Evolutionary conservation across 2,888 invertebrate species (phyloP).

Genomic region (Papilio demoleus): DNA sequence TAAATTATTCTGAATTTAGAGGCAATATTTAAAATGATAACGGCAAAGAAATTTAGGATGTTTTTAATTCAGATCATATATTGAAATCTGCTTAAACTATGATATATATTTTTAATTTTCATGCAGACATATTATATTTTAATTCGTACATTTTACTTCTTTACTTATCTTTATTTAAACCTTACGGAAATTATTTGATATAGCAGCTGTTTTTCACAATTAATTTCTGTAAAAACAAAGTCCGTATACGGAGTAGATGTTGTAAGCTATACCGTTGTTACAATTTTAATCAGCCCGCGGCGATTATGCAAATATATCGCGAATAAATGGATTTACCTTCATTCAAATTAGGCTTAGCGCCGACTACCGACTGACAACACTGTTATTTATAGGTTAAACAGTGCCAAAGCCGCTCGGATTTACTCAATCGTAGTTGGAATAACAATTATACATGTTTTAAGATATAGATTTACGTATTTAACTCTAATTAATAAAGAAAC

Average conservation of each 20-base stretch:
- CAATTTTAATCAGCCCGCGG: conserved; percentile 72
- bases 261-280: conserved; percentile 54
- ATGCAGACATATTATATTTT: no score
- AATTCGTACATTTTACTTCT: no score
- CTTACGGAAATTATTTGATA: no score
- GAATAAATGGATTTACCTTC: conserved; percentile 68
- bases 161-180: no score
- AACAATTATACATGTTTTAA: conserved; percentile 35
- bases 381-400: conserved; percentile 52
- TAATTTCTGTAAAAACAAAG: conserved; percentile 10
- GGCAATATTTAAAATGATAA: background rate
- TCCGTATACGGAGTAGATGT: conserved; percentile 31
- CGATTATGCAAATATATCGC: conserved; percentile 72
- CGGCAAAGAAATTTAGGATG: background rate
- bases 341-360: conserved; percentile 65
- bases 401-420: conserved; percentile 39
- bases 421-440: conserved; percentile 23
- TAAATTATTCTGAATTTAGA: background rate
- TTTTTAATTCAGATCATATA: background rate
- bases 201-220: background rate
- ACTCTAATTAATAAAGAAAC: no score
- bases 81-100: background rate
- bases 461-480: background rate
- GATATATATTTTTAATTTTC: no score
- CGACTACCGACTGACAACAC: conserved; percentile 55